phyloP scores from a whole-genome alignment of 2,113 vertebrate genomes.

The Ceratotherium simum region DNA sequence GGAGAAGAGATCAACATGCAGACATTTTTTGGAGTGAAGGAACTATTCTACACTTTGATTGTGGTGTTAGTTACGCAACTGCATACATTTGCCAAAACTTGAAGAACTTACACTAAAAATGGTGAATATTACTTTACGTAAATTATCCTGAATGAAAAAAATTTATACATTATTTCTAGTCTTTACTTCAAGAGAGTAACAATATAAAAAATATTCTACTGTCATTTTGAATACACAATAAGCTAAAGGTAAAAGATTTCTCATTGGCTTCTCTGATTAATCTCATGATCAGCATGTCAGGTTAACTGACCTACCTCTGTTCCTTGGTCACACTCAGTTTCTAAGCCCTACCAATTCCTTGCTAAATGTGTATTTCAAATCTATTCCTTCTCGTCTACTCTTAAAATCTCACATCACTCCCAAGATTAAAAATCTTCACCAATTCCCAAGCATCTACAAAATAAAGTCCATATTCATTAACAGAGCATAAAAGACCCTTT shows the following conservation, averaged over 20 bases:
- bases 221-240: neutral
- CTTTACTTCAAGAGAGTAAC: neutral
- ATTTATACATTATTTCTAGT: neutral
- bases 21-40: neutral
- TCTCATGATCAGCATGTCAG: neutral
- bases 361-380: neutral
- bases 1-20: neutral
- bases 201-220: constrained; percentile 23
- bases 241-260: neutral
- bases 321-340: neutral
- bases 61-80: neutral
- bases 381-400: neutral
- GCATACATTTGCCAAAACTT: neutral
- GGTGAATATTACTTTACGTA: neutral
- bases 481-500: neutral
- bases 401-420: neutral
- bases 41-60: constrained; percentile 18
- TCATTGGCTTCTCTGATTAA: neutral
- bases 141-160: constrained; percentile 32
- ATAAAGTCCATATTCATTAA: constrained; percentile 31
- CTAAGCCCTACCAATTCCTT: constrained; percentile 10
- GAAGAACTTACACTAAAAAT: neutral
- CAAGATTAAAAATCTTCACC: constrained; percentile 17
- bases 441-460: neutral
- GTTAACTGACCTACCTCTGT: neutral